Evolutionary conservation across 2,113 vertebrate species (phyloP), one percentile per base, ranked within the genome.

Genomic region (Rana temporaria): DNA sequence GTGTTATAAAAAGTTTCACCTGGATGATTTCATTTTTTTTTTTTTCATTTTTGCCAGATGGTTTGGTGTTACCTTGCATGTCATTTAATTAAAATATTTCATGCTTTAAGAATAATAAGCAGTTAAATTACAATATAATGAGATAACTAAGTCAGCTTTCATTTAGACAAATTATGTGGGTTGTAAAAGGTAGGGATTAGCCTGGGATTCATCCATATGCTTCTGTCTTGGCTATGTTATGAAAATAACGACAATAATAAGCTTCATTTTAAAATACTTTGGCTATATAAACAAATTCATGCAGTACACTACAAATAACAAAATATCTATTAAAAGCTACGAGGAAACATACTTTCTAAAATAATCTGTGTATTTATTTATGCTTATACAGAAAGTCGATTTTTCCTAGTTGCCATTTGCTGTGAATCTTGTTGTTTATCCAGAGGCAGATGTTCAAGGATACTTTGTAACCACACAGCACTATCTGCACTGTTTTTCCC

Each of bases 61-160:
- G 60, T 78, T 78, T 78, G 24, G 75, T 78, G 75, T 78, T 78
- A 65, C 42, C 59, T 66, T 78, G 62, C 75, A 78, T 78, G 75
- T 78, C 75, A 78, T 78, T 64, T 66, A 78, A 78, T 78, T 78
- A 78, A 78, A 78, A 78, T 4, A 66, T 78, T 65, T 66, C 60
- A 78, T 78, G 75, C 75, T 52, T 53, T 78, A 78, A 78, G 75
- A 78, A 78, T 78, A 63, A 78, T 78, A 78, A 78, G 60, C 62
- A 66, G 75, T 78, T 78, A 78, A 78, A 78, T 78, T 78, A 32
- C 75, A 66, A 78, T 64, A 78, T 78, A 66, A 78, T 78, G 75
- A 78, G 60, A 66, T 38, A 78, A 78, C 38, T 64, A 63, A 78
- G 75, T 78, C 75, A 78, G 42, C 60, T 65, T 78, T 78, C 75